Evolutionary conservation across 1,140 invertebrate genomes (phyloP).

Genomic region (Calliopsis andreniformis): DNA sequence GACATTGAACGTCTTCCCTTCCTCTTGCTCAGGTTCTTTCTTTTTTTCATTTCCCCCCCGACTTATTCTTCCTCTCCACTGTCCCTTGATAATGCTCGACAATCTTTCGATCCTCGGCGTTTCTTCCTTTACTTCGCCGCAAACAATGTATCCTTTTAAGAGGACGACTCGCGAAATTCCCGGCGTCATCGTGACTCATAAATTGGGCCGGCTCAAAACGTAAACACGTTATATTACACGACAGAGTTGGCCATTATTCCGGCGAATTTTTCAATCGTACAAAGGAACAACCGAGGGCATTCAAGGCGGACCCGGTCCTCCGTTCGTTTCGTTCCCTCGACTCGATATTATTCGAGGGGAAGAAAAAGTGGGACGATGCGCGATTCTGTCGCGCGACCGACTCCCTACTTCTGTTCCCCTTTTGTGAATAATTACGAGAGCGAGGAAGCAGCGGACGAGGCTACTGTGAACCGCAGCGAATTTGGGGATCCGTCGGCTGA

Average conservation of each 20-base stretch:
- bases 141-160: slow-evolving; percentile 22
- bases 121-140: neutral
- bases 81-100: neutral
- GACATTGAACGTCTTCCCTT: neutral
- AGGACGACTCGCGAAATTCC: neutral
- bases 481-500: neutral
- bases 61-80: neutral
- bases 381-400: slow-evolving; percentile 35
- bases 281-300: slow-evolving; percentile 13
- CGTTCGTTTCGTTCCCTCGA: slow-evolving; percentile 12
- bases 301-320: neutral
- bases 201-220: slow-evolving; percentile 11
- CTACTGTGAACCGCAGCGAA: slow-evolving; percentile 1
- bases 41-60: neutral
- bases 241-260: slow-evolving; percentile 12
- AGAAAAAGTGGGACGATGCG: slow-evolving; percentile 21
- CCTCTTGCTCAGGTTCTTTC: neutral
- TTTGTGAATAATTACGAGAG: neutral
- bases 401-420: neutral
- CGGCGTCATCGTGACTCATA: slow-evolving; percentile 42
- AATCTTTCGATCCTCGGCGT: neutral
- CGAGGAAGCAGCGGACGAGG: neutral
- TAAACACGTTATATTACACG: neutral
- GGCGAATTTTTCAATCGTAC: slow-evolving; percentile 15
- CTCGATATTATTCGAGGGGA: slow-evolving; percentile 16